Evolutionary conservation across 2,113 vertebrate species (phyloP).

Genomic region (Miniopterus natalensis): DNA sequence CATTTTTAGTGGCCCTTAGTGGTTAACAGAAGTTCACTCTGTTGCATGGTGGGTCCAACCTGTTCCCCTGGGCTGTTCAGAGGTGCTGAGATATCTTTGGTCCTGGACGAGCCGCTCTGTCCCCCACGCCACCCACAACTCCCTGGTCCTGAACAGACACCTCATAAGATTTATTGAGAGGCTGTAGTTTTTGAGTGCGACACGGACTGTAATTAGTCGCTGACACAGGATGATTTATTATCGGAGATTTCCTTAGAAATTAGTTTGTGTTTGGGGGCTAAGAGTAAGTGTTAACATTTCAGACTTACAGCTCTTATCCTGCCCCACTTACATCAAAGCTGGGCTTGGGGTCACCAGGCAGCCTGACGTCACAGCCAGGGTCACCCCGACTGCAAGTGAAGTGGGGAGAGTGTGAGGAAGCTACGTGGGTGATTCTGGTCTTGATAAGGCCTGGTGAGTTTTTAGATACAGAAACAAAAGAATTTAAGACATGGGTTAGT

Average conservation of each 20-base stretch:
- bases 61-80: too few species aligned
- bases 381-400: background rate
- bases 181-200: background rate
- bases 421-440: background rate
- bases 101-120: too few species aligned
- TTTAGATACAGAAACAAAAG: background rate
- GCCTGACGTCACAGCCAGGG: background rate
- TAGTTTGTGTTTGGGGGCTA: constrained; percentile 33
- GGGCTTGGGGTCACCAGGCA: background rate
- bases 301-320: background rate
- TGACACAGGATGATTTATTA: constrained; percentile 67
- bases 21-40: background rate
- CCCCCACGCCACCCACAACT: too few species aligned
- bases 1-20: background rate
- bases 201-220: constrained; percentile 2
- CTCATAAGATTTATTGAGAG: constrained; percentile 30
- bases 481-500: background rate
- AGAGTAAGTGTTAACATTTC: constrained; percentile 31
- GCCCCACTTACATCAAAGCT: background rate
- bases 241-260: constrained; percentile 42
- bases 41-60: too few species aligned
- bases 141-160: background rate
- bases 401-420: background rate
- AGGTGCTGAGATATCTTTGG: background rate
- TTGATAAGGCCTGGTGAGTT: background rate